Base-by-base conservation (phyloP, 2,888 invertebrate species). In the Drosophila greeni region DNA sequence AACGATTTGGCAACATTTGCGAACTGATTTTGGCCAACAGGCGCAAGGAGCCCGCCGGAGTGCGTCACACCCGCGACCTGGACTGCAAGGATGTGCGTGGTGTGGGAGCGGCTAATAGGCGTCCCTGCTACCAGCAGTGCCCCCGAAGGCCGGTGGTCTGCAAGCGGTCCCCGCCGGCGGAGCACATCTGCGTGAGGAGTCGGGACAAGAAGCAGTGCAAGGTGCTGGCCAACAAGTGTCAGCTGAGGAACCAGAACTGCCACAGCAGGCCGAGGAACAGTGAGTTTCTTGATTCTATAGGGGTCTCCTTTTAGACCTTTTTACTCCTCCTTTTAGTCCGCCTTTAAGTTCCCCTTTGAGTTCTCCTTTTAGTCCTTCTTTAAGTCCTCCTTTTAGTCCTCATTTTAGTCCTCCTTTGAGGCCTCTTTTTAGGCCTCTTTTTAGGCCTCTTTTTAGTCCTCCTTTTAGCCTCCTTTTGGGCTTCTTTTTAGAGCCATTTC, bases 241-340 rank as follows among this genome's bases (percentile, higher is more conserved):
- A 76, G 66, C 49, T 81, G 51, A 49, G 58, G 16, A 81, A 84
- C 66, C 67, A 66, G 52, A 81, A 81, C 36, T 84, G 84, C 48
- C 58, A 66, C 34, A 6, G 40, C 3, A 34, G 16, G 6, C 80
- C 80, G 4, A 73, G 67, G 16, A 49, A 81, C 51, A 69, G 80
- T 81, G 40, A 83, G 79, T 74, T 29, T 26, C 4, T 23, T 23
- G 4, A 24, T n/a, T n/a, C n/a, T n/a, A n/a, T n/a, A n/a, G n/a
- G n/a, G n/a, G 8, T 8, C 24, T 7, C 24, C 24, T 8, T 24
- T 24, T 8, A 24, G n/a, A n/a, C n/a, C n/a, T n/a, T n/a, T n/a
- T n/a, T n/a, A n/a, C n/a, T n/a, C n/a, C n/a, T n/a, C n/a, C n/a
- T n/a, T n/a, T n/a, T n/a, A n/a, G n/a, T n/a, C n/a, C n/a, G n/a